Percentiles rank a stretch among this genome's conserved stretches.
Evolutionary conservation across 2,113 vertebrate species (phyloP).

Genomic region (Oophaga pumilio): DNA sequence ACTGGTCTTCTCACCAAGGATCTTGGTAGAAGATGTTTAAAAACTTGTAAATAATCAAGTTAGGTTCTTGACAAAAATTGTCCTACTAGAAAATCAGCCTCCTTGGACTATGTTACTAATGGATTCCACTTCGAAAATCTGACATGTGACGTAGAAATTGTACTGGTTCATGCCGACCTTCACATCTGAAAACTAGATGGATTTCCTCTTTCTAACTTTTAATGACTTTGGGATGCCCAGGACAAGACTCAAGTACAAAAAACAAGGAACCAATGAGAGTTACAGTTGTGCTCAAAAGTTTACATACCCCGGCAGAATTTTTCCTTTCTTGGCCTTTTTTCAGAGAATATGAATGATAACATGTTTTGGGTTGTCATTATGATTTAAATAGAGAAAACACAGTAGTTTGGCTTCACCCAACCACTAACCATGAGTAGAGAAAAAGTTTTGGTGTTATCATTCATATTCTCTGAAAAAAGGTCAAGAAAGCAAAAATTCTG

Average conservation of each 20-base stretch:
- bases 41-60: background rate
- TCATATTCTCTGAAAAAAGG: no score
- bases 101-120: background rate
- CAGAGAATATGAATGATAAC: no score
- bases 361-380: no score
- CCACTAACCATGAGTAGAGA: no score
- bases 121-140: background rate
- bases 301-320: no score
- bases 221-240: background rate
- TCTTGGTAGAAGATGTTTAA: background rate
- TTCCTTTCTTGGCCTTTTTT: no score
- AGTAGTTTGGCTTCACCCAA: no score
- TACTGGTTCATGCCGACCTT: background rate
- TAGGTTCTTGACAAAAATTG: background rate
- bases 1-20: background rate
- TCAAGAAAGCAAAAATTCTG: no score
- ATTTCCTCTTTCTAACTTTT: background rate
- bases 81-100: background rate
- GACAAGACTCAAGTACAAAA: background rate
- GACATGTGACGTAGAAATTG: background rate
- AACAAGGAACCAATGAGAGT: background rate
- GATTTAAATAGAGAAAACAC: no score
- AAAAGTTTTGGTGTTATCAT: no score
- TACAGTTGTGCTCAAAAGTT: no score
- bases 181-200: no score